Evolutionary conservation across 2,113 vertebrate species (phyloP).

Genomic region (Dromiciops gliroides): DNA sequence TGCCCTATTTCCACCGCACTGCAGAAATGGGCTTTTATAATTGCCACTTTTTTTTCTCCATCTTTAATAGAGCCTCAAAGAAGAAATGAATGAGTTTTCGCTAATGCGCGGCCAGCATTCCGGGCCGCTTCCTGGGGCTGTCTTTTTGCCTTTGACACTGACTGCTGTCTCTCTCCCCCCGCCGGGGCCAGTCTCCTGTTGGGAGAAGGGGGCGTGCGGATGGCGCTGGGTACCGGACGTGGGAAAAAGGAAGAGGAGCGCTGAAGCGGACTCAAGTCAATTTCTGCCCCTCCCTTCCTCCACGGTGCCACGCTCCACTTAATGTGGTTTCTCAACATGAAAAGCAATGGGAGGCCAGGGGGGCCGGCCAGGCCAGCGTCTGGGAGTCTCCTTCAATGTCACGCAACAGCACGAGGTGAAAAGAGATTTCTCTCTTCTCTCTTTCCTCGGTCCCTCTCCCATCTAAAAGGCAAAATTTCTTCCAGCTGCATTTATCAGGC

Average conservation of each 20-base stretch:
- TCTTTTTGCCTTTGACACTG: neutral
- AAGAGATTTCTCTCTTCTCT: neutral
- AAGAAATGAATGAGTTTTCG: neutral
- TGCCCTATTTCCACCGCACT: fast-evolving
- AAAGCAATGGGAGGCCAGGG: neutral
- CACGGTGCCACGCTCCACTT: neutral
- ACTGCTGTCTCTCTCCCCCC: neutral
- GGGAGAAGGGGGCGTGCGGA: neutral
- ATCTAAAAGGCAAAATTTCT: neutral
- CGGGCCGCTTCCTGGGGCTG: neutral
- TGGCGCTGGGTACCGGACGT: neutral
- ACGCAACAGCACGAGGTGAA: fast-evolving
- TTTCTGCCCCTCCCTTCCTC: slow-evolving; percentile 4
- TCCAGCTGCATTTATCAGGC: neutral
- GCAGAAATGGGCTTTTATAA: neutral
- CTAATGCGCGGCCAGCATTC: neutral
- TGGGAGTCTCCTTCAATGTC: neutral
- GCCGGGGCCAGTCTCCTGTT: neutral
- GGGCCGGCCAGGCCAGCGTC: neutral
- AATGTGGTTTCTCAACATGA: neutral
- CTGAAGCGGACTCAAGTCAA: neutral
- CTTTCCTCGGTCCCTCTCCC: neutral
- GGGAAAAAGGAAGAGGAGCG: neutral
- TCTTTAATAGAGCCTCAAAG: neutral
- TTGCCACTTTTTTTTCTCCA: neutral